These are phyloP conservation scores for Asarcornis scutulata DNA, from an alignment of 2,113 vertebrate species.

Conservation along the genomic window DNA sequence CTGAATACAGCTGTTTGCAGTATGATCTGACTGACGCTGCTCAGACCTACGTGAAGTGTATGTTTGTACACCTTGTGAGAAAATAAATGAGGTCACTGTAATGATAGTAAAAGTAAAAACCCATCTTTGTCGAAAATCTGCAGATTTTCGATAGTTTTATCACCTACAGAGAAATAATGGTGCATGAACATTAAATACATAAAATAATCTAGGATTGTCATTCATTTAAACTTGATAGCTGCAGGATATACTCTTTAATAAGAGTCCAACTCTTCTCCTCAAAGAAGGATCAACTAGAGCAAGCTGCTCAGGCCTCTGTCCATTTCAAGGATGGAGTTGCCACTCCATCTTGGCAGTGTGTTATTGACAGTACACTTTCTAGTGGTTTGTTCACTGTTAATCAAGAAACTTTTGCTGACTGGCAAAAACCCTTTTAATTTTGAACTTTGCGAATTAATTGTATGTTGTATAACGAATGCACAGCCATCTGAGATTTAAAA, in stretches of 20 bases:
- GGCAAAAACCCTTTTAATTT: background rate
- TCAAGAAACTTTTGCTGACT: background rate
- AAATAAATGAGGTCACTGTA: background rate
- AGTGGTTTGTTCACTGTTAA: background rate
- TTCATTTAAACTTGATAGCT: background rate
- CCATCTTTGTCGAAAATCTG: background rate
- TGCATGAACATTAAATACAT: background rate
- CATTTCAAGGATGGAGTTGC: background rate
- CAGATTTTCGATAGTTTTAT: background rate
- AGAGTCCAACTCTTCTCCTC: background rate
- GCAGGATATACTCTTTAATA: background rate
- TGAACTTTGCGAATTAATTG: background rate
- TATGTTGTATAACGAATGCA: background rate
- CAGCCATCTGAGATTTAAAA: background rate
- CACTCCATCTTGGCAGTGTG: background rate
- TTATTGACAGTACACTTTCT: background rate
- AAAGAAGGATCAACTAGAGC: background rate
- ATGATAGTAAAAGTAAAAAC: background rate
- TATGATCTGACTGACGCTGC: fast-evolving
- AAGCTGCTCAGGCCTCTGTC: background rate
- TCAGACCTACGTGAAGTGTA: background rate
- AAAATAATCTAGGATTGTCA: too few relatives aligned
- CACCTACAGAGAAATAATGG: too few relatives aligned
- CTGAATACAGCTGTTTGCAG: fast-evolving
- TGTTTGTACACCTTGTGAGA: background rate